Base-by-base conservation (phyloP, 2,888 invertebrate genomes). In the Latrodectus hesperus region DNA sequence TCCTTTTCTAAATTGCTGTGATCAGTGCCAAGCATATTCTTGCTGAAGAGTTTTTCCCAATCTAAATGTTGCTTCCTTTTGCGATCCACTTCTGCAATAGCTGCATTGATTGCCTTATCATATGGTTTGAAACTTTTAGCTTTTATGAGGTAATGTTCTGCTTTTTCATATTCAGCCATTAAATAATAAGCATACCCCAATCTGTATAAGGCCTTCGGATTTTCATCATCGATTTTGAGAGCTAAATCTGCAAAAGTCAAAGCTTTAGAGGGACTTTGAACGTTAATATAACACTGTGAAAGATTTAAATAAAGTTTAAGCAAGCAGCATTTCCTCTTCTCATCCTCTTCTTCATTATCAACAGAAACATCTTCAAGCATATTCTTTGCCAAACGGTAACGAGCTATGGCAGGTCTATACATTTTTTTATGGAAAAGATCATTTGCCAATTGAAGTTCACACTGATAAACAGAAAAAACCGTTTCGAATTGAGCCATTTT, bases 271-370 rank as follows among this genome's bases (percentile, higher is more conserved):
- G 95, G 95, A 89, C 94, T 93, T 55, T 94, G 94, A 0, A 94
- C 91, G 91, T 94, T 94, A 88, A 95, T 95, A 90, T 95, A 95
- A 91, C 95, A 95, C 67, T 96, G 92, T 10, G 95, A 95, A 72
- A 96, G 92, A 93, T 97, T 97, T 6, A 94, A 94, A 90, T 95
- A 95, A 0, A 96, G 92, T 90, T 94, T 95, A 14, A 94, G 92
- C 1, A 96, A 92, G 88, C 95, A 92, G 74, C 93, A 93, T 84
- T 94, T 94, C 91, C 95, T 94, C 89, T 94, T 93, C 0, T 92
- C 91, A 92, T 96, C 95, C 86, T 96, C 95, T 1, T 93, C 92
- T 52, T 95, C 95, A 92, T 95, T 93, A 60, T 94, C 94, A 22
- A 96, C 91, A 1, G 93, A 93, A 87, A 95, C 94, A 83, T 93